Percentiles rank a stretch among this genome's conserved stretches.
Evolutionary conservation across 2,113 vertebrate species (phyloP).

Genomic region (Gnathonemus echidnorhynchus): DNA sequence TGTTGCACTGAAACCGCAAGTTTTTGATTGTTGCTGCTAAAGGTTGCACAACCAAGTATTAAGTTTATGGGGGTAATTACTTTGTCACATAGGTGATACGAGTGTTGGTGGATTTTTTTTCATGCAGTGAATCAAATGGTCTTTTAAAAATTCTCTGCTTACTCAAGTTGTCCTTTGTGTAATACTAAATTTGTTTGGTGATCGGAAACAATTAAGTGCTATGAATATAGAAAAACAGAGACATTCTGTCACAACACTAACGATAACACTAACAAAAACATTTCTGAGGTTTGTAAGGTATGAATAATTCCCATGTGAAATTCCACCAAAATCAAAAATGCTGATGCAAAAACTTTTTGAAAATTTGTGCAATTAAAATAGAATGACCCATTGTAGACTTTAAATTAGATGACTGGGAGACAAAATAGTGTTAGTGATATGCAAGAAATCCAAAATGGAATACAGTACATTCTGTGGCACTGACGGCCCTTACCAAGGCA

Average conservation of each 20-base stretch:
- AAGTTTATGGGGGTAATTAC: not conserved
- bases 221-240: not conserved
- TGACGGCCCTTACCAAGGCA: constrained; percentile 18
- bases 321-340: not conserved
- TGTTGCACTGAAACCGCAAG: not conserved
- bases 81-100: not conserved
- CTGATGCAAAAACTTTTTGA: not conserved
- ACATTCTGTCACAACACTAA: not conserved
- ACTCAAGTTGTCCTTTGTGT: not conserved
- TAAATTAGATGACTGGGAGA: not conserved
- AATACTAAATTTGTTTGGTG: not conserved
- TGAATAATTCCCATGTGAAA: not conserved
- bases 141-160: not conserved
- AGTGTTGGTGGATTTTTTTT: not conserved
- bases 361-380: not conserved
- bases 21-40: not conserved
- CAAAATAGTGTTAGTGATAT: not conserved
- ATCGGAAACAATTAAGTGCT: not conserved
- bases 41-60: not conserved
- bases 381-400: not conserved
- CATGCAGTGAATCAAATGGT: not conserved
- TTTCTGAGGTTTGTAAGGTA: not conserved
- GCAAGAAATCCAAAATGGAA: not conserved
- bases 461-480: not conserved
- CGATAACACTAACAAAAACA: not conserved